Percentiles rank a stretch among this genome's conserved stretches.
These are phyloP conservation scores for Monopterus albus DNA, from an alignment of 2,113 vertebrate species.

Conservation along the genomic window DNA sequence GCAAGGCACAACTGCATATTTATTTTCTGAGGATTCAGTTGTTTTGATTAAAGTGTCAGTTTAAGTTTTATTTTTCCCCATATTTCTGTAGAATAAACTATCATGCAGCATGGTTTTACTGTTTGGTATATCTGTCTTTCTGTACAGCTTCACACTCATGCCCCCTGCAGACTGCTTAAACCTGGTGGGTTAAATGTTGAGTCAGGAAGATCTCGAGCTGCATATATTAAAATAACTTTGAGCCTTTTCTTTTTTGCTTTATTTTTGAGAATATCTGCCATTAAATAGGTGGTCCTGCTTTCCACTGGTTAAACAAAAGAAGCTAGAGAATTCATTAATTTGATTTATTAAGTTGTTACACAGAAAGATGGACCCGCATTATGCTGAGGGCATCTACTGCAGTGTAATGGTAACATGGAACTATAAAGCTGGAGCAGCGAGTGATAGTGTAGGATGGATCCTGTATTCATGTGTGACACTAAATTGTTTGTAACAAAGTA, in stretches of 20 bases:
- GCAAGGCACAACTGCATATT: slow-evolving; percentile 25
- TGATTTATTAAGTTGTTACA: slow-evolving; percentile 20
- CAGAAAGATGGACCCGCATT: slow-evolving; percentile 5
- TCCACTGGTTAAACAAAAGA: slow-evolving; percentile 23
- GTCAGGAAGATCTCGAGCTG: slow-evolving; percentile 19
- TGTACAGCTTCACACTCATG: background rate
- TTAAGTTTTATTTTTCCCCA: background rate
- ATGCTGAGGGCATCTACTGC: slow-evolving; percentile 7
- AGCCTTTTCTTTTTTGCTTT: slow-evolving; percentile 1
- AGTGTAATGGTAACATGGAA: slow-evolving; percentile 11
- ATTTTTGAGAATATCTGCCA: slow-evolving; percentile 13
- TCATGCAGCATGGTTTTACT: background rate
- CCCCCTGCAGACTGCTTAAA: slow-evolving; percentile 13
- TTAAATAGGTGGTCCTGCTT: slow-evolving; percentile 19
- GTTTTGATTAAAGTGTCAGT: slow-evolving; percentile 11
- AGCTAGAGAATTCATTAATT: background rate
- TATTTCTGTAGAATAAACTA: slow-evolving; percentile 1
- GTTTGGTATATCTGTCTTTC: slow-evolving; percentile 7
- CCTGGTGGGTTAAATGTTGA: background rate
- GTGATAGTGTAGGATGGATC: background rate
- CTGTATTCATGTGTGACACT: background rate
- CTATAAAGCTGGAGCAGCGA: slow-evolving; percentile 17
- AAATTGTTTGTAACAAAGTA: background rate
- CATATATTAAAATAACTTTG: slow-evolving; percentile 21
- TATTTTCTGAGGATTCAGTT: slow-evolving; percentile 17